These are phyloP conservation scores for Micoletzkya japonica DNA, from an alignment of 2,888 invertebrate genomes.

Conservation along the genomic window DNA sequence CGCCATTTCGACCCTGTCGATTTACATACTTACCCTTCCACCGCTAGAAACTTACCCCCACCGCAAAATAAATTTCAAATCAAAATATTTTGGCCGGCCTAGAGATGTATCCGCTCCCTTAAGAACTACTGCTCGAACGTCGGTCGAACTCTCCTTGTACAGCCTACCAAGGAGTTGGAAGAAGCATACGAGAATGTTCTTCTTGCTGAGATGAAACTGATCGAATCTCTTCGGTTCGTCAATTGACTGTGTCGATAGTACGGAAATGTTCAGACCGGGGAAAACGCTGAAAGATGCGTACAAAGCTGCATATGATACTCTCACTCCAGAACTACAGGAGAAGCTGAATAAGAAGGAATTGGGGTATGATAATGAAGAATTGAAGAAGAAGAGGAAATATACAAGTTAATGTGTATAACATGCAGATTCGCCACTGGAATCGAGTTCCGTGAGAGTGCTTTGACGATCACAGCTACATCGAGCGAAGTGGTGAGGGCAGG, in stretches of 20 bases:
- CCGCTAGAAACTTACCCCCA: too few relatives aligned
- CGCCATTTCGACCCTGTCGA: too few relatives aligned
- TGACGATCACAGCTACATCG: slow-evolving; percentile 88
- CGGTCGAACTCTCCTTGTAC: slow-evolving; percentile 90
- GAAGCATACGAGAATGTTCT: slow-evolving; percentile 85
- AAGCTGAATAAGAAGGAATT: slow-evolving; percentile 81
- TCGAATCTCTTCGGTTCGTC: slow-evolving; percentile 15
- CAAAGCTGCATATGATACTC: slow-evolving; percentile 78
- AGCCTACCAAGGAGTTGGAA: slow-evolving; percentile 77
- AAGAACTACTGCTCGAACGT: slow-evolving; percentile 96
- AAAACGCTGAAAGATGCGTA: slow-evolving; percentile 84
- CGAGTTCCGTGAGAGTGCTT: slow-evolving; percentile 92
- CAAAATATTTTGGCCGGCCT: too few relatives aligned
- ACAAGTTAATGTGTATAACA: not conserved
- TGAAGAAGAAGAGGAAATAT: not conserved
- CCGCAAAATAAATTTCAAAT: too few relatives aligned
- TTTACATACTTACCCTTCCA: too few relatives aligned
- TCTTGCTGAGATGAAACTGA: slow-evolving; percentile 76
- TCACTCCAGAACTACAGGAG: slow-evolving; percentile 82
- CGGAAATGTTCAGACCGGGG: slow-evolving; percentile 71
- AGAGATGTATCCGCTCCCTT: slow-evolving; percentile 1
- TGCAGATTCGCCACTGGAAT: slow-evolving; percentile 90
- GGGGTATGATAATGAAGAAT: slow-evolving; percentile 38
- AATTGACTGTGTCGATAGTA: slow-evolving; percentile 74
- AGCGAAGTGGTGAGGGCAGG: slow-evolving; percentile 70